A percentile compares a stretch with the other conserved stretches of the same genome.
Evolutionary conservation across 2,113 vertebrate genomes (phyloP).

Genomic region (Pungitius pungitius): DNA sequence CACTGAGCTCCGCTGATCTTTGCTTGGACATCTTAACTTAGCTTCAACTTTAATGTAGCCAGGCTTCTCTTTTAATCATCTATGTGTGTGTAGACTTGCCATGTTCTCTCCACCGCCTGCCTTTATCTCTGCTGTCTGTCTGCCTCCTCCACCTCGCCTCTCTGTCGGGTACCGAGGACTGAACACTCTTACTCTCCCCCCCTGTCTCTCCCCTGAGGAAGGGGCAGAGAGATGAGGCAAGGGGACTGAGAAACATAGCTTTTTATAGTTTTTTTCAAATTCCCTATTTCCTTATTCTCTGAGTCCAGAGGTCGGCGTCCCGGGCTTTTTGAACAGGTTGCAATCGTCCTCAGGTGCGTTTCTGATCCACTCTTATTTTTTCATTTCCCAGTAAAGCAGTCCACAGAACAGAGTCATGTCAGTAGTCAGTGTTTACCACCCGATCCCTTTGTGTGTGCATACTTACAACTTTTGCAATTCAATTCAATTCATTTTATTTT

Average conservation of each 20-base stretch:
- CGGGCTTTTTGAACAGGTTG: background rate
- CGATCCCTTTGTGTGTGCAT: background rate
- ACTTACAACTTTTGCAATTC: background rate
- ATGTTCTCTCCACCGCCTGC: constrained; percentile 20
- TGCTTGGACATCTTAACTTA: constrained; percentile 46
- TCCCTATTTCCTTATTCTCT: background rate
- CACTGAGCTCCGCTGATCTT: constrained; percentile 31
- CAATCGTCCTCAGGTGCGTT: background rate
- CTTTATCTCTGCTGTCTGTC: constrained; percentile 39
- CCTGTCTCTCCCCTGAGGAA: constrained; percentile 14
- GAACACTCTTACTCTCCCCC: constrained; percentile 37
- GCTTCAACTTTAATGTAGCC: constrained; percentile 32
- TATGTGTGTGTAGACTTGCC: constrained; percentile 33
- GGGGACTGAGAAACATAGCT: constrained; percentile 12
- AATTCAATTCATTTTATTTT: too few relatives aligned
- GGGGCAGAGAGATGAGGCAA: background rate
- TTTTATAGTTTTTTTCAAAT: background rate
- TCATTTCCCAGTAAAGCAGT: background rate
- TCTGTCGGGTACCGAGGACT: constrained; percentile 43
- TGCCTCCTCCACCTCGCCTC: constrained; percentile 33
- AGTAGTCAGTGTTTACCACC: background rate
- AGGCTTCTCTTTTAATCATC: constrained; percentile 40
- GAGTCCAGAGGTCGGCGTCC: too few relatives aligned
- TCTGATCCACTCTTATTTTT: background rate
- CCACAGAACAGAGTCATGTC: background rate